Conservation (phyloP, 1,140 invertebrate species). For the Cydia pomonella region DNA sequence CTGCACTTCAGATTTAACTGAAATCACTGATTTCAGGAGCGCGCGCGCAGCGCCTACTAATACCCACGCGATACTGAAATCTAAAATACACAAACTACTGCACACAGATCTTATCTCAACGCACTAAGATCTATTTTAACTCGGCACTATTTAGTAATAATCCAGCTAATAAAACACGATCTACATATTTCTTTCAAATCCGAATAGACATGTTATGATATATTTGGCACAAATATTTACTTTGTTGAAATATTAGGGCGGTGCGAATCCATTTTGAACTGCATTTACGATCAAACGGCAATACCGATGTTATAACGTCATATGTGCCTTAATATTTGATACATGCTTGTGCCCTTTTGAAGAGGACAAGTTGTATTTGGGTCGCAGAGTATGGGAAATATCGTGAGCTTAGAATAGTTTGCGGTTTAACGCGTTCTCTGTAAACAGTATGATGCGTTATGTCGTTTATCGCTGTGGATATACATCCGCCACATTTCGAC, state of each 20-base stretch:
- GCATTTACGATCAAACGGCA: constrained; percentile 13
- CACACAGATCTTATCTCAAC: neutral
- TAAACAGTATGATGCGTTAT: constrained; percentile 21
- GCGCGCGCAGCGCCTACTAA: neutral
- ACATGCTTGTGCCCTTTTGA: neutral
- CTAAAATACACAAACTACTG: neutral
- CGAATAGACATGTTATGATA: constrained; percentile 33
- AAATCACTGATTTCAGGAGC: neutral
- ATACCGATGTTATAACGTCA: neutral
- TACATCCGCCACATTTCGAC: no score
- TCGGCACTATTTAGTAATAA: neutral
- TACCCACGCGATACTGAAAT: neutral
- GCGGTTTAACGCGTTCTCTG: neutral
- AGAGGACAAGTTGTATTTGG: constrained; percentile 1
- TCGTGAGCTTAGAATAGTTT: constrained; percentile 21
- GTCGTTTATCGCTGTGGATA: constrained; percentile 4
- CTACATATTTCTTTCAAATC: constrained; percentile 23
- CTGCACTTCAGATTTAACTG: neutral
- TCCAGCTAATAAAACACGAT: constrained; percentile 26
- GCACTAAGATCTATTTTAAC: constrained; percentile 1
- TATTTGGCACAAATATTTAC: constrained; percentile 30
- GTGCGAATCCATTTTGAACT: neutral
- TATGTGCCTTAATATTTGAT: neutral
- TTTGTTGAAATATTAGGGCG: constrained; percentile 16
- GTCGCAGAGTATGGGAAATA: constrained; percentile 3